Evolutionary conservation across 2,888 invertebrate species (phyloP).

Genomic region (Icerya purchasi): DNA sequence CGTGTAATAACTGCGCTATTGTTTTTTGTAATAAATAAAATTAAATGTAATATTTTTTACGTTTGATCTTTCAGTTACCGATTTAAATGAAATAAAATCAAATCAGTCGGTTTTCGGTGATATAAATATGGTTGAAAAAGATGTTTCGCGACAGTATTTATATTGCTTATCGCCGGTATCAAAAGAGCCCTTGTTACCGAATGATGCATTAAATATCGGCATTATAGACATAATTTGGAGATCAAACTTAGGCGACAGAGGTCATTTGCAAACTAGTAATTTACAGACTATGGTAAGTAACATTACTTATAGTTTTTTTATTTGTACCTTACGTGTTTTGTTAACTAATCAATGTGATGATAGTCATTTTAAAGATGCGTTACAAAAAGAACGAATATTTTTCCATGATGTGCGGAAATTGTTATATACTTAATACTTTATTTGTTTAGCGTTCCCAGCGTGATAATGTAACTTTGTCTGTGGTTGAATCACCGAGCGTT

Average conservation of each 20-base stretch:
- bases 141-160: conserved; percentile 81
- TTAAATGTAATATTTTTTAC: too few species aligned
- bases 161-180: conserved; percentile 73
- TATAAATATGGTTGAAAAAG: conserved; percentile 61
- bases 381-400: too few species aligned
- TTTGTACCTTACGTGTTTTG: background rate
- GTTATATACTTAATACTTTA: conserved; percentile 10
- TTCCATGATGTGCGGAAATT: background rate
- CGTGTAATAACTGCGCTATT: too few species aligned
- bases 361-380: too few species aligned
- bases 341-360: too few species aligned
- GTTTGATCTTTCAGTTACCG: too few species aligned
- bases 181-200: conserved; percentile 55
- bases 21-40: too few species aligned
- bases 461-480: conserved; percentile 70
- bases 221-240: conserved; percentile 97
- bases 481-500: conserved; percentile 64
- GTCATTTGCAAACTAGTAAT: conserved; percentile 88
- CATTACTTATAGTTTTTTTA: background rate
- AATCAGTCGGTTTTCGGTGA: conserved; percentile 48
- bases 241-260: conserved; percentile 86
- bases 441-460: conserved; percentile 58
- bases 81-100: background rate
- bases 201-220: conserved; percentile 71
- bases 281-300: conserved; percentile 56